Base-by-base conservation (phyloP, 2,797 vertebrate genomes). In the Squalus acanthias region DNA sequence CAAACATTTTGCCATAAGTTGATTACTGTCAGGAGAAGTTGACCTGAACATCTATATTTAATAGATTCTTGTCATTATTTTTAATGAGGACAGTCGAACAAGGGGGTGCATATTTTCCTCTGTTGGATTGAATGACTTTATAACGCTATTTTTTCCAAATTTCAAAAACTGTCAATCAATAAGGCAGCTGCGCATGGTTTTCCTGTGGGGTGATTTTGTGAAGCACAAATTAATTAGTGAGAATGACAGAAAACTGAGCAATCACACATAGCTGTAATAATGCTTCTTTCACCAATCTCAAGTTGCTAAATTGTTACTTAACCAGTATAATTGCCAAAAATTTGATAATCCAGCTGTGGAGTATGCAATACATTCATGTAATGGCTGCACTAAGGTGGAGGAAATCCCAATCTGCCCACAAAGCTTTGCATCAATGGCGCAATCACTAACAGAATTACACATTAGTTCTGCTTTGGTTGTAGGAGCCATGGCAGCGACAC, bases 211-310 rank as follows among this genome's bases (percentile, higher is more conserved):
- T 69, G 65, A 69, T 93, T 69, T 93, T 93, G 63, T 46, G 91
- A 69, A 69, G 63, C n/a, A 93, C 91, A 93, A 93, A 93, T 93
- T 93, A 93, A 93, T 93, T 93, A 93, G 65, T 93, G 91, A 93
- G 63, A 92, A 93, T 93, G 91, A 93, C 91, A 69, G 91, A 69
- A 93, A 93, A 93, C 33, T 69, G 65, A 67, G n/a, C 65, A 93
- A 46, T 93, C 91, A 93, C 63, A 26, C n/a, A 46, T 39, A 24
- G 63, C 65, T 93, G 39, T 69, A 69, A 69, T 93, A 93, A 93
- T 46, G 91, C 91, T 46, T 93, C 65, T 69, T 93, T 69, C 65
- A 69, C 9, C n/a, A 10, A n/a, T 93, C 63, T 93, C 33, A 46
- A 46, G n/a, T 33, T 69, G 65, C n/a, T 82, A 39, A 93, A 69